These are phyloP conservation scores for Cyprinodon brontotheroides DNA, from an alignment of 2,113 vertebrate genomes.

Conservation along the genomic window DNA sequence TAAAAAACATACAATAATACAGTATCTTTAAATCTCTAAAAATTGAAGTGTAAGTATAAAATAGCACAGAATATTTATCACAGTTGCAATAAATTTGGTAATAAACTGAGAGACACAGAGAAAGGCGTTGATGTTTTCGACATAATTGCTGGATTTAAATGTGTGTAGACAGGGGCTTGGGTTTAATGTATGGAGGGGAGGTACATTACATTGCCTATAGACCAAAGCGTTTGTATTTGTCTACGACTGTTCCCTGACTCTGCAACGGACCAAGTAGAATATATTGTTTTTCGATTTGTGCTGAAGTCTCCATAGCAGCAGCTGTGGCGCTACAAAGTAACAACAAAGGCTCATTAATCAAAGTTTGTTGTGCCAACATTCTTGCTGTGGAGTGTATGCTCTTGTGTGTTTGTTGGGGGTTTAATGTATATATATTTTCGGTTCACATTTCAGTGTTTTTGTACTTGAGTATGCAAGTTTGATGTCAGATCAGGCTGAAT, in stretches of 20 bases:
- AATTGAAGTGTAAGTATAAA: not conserved
- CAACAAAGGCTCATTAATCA: slow-evolving; percentile 78
- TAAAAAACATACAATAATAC: no score
- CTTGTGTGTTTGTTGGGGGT: not conserved
- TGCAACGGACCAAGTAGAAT: slow-evolving; percentile 51
- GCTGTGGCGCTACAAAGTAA: slow-evolving; percentile 71
- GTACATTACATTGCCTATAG: slow-evolving; percentile 50
- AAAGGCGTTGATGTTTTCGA: not conserved
- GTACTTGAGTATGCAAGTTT: slow-evolving; percentile 6
- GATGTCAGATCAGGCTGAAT: not conserved
- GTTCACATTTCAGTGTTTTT: slow-evolving; percentile 20
- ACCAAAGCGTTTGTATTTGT: slow-evolving; percentile 44
- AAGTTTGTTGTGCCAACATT: slow-evolving; percentile 46
- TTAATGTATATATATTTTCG: not conserved
- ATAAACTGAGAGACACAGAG: not conserved
- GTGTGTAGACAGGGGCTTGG: slow-evolving; percentile 33
- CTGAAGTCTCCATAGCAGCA: slow-evolving; percentile 68
- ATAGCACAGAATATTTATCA: no score
- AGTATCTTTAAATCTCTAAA: no score
- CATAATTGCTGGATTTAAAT: slow-evolving; percentile 11
- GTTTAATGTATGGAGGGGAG: slow-evolving; percentile 20
- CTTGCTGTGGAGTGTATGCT: not conserved
- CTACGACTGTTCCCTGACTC: slow-evolving; percentile 40
- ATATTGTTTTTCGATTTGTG: slow-evolving; percentile 72
- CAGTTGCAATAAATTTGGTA: not conserved